Conservation (phyloP, 2,888 invertebrate species). For the Zaprionus lineosus region DNA sequence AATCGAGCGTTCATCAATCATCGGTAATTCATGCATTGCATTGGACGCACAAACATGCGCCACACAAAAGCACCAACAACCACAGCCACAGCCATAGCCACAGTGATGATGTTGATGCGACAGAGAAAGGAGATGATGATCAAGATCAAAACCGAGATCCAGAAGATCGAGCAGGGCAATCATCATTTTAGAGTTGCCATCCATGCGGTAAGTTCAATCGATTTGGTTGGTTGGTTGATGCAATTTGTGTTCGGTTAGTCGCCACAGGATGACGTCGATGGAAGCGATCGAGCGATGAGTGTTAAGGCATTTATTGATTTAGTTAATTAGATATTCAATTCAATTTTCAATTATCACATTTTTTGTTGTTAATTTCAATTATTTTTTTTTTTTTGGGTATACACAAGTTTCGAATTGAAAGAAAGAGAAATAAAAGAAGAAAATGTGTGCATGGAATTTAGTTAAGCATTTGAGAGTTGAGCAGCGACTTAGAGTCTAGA, state of each 20-base stretch:
- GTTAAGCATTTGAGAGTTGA: slow-evolving; percentile 59
- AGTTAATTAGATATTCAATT: slow-evolving; percentile 45
- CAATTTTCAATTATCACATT: slow-evolving; percentile 32
- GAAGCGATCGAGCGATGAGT: slow-evolving; percentile 47
- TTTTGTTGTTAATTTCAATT: slow-evolving; percentile 43
- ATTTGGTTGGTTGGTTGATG: slow-evolving; percentile 22
- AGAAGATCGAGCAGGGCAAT: slow-evolving; percentile 26
- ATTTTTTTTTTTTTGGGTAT: slow-evolving; percentile 33
- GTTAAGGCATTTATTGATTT: slow-evolving; percentile 39
- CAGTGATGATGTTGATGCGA: too few species aligned
- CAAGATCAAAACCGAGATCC: slow-evolving; percentile 10
- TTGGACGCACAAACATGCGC: slow-evolving; percentile 25
- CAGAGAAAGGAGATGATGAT: slow-evolving; percentile 1
- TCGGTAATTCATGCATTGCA: slow-evolving; percentile 47
- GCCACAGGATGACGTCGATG: slow-evolving; percentile 39
- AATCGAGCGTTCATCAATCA: slow-evolving; percentile 39
- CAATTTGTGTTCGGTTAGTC: slow-evolving; percentile 33
- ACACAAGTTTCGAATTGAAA: slow-evolving; percentile 57
- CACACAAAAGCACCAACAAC: slow-evolving; percentile 37
- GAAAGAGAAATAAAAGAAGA: slow-evolving; percentile 76
- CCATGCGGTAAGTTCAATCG: slow-evolving; percentile 39
- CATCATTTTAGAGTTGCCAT: slow-evolving; percentile 36
- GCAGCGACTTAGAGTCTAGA: slow-evolving; percentile 47
- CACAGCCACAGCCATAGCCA: too few species aligned
- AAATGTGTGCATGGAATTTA: slow-evolving; percentile 76